Evolutionary conservation across 1,140 invertebrate genomes (phyloP).

Genomic region (Danaus melanippus): DNA sequence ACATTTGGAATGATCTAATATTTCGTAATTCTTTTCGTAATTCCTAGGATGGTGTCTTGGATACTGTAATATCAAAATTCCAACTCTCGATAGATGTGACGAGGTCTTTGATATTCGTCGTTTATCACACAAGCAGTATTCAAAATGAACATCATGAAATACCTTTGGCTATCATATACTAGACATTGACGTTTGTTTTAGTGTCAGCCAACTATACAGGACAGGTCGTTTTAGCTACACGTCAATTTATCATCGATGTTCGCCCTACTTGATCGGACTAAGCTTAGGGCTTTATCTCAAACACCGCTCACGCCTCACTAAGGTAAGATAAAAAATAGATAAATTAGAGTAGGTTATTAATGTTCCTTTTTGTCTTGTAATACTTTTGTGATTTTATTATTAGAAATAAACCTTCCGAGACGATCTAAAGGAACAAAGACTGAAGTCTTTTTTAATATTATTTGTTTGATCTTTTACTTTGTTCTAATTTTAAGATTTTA

Average conservation of each 20-base stretch:
- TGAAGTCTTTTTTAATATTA: not conserved
- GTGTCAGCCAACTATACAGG: conserved; percentile 77
- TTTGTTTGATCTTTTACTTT: conserved; percentile 2
- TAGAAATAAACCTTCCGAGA: not conserved
- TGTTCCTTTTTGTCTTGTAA: not conserved
- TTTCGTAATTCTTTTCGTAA: too few species aligned
- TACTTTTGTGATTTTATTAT: conserved; percentile 1
- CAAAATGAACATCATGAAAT: not conserved
- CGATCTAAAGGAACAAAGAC: too few species aligned
- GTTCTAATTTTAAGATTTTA: conserved; percentile 1
- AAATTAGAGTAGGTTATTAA: too few species aligned
- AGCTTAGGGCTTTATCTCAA: conserved; percentile 75
- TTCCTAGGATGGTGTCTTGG: too few species aligned
- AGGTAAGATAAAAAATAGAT: conserved; percentile 24
- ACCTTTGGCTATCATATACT: too few species aligned
- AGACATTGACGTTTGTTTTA: conserved; percentile 36
- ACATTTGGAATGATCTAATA: too few species aligned
- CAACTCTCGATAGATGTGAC: too few species aligned
- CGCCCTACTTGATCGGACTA: conserved; percentile 78
- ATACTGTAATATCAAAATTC: too few species aligned
- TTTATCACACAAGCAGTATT: too few species aligned
- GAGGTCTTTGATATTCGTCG: too few species aligned
- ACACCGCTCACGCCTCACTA: conserved; percentile 43
- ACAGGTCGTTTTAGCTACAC: conserved; percentile 77
- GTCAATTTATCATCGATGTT: conserved; percentile 75